Conservation (phyloP, 2,113 vertebrate species). For the Naja naja region DNA sequence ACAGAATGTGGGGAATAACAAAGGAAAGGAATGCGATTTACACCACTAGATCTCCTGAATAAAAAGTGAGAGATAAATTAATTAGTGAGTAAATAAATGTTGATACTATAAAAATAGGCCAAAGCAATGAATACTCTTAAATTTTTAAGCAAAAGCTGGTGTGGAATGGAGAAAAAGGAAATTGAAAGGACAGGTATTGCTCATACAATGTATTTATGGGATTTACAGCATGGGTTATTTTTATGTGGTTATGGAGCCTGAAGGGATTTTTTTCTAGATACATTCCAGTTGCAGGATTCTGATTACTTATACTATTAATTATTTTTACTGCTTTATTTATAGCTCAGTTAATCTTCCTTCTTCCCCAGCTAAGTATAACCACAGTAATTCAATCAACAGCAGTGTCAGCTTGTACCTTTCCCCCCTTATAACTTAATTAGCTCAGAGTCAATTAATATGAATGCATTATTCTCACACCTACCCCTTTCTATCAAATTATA, state of each 20-base stretch:
- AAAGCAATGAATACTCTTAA: neutral
- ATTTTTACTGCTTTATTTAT: neutral
- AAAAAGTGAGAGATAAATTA: neutral
- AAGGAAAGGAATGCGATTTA: neutral
- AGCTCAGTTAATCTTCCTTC: neutral
- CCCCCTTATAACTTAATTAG: constrained; percentile 1
- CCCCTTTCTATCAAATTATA: neutral
- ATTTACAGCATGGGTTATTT: neutral
- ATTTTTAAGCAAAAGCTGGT: neutral
- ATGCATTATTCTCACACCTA: neutral
- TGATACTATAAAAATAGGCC: neutral
- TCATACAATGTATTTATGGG: neutral
- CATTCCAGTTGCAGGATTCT: neutral
- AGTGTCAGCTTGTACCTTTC: neutral
- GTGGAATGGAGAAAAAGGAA: neutral
- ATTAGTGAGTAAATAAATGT: neutral
- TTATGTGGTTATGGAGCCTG: neutral
- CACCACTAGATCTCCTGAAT: neutral
- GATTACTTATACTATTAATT: neutral
- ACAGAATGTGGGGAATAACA: neutral
- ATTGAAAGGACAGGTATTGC: neutral
- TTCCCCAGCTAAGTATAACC: neutral
- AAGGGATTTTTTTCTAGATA: neutral
- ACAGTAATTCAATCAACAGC: neutral
- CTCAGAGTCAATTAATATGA: constrained; percentile 10